Base-by-base conservation (phyloP, 2,888 invertebrate species). In the Melanostoma mellinum region DNA sequence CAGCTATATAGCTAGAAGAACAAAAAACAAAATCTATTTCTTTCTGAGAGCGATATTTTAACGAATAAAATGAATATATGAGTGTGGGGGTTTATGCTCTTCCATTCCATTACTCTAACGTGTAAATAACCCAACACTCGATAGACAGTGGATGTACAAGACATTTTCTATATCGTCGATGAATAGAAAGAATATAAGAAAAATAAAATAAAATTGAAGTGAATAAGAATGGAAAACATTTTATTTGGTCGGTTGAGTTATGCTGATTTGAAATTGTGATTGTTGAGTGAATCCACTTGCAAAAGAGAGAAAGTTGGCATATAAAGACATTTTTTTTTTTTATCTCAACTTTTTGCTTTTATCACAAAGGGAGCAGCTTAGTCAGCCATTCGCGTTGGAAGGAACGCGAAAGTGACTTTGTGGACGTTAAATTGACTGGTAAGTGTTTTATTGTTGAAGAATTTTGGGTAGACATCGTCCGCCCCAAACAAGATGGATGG, bases 241-340 rank as follows among this genome's bases (percentile, higher is more conserved):
- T 74, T 74, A 79, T 79, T 79, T 74, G 74, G 79, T 74, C 68
- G 74, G 79, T 56, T 79, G 79, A 73, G 68, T 79, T 79, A 79
- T 74, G 79, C 79, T 79, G 79, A 79, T 79, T 74, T 79, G 61
- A 74, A 79, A 74, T 61, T 74, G 68, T 56, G 61, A 79, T 79
- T 74, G 61, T 63, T 79, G 68, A 79, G 74, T 74, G 61, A 73
- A 61, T 78, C 53, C 73, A 52, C 73, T 35, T 3, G 2, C 38
- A 52, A 52, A 38, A 60, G 46, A 60, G 46, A 38, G 44, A 10
- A 72, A 65, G 46, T 67, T 78, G 55, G 36, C 44, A 68, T 56
- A n/a, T 50, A 38, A 44, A 53, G 44, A 35, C 35, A 42, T 67
- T 53, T 67, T 55, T 52, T 52, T 52, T 33, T 52, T 35, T 20